Conservation (phyloP, 2,888 invertebrate species). For the Leptothorax acervorum region DNA sequence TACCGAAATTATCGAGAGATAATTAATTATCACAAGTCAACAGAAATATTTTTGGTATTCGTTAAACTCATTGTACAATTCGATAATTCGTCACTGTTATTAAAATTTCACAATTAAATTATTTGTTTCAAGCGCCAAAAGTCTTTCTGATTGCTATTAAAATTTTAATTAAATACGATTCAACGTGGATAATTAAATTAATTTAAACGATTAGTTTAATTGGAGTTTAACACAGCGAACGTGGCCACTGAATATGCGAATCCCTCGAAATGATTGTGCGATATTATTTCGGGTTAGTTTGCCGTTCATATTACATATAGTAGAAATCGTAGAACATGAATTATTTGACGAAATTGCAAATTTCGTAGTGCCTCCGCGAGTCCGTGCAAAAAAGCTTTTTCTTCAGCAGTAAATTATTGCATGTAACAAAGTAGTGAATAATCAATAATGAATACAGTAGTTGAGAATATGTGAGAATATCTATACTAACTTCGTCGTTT, state of each 20-base stretch:
- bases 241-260: slow-evolving; percentile 54
- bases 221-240: slow-evolving; percentile 36
- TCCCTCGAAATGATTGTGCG: slow-evolving; percentile 28
- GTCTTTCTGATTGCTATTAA: neutral
- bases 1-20: neutral
- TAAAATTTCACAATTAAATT: neutral
- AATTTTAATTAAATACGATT: neutral
- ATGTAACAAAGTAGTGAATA: slow-evolving; percentile 69
- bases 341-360: slow-evolving; percentile 33
- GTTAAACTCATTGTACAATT: neutral
- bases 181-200: neutral
- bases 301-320: slow-evolving; percentile 39
- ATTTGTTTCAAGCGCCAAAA: neutral
- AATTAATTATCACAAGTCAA: neutral
- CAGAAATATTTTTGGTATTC: slow-evolving; percentile 17
- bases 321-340: slow-evolving; percentile 47
- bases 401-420: slow-evolving; percentile 62
- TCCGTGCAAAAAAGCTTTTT: slow-evolving; percentile 47
- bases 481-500: slow-evolving; percentile 67
- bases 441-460: slow-evolving; percentile 63
- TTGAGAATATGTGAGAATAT: slow-evolving; percentile 47
- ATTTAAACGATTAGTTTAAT: neutral
- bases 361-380: slow-evolving; percentile 27
- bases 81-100: neutral
- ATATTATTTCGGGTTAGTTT: slow-evolving; percentile 33